phyloP scores from a whole-genome alignment of 2,888 invertebrate genomes.

The Caenorhabditis zanzibari region DNA sequence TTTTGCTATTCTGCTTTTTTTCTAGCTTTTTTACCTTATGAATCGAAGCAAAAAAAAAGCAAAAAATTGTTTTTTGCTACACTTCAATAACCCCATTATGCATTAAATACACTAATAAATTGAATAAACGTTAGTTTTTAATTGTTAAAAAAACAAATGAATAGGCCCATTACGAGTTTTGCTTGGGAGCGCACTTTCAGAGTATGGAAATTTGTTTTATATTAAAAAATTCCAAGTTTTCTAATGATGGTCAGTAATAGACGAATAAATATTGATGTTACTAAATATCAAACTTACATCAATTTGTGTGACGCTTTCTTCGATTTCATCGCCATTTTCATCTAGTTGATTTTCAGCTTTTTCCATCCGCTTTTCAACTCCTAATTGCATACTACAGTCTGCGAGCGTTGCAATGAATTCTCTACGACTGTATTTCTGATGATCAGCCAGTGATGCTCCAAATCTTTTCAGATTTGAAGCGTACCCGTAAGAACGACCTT shows the following conservation, averaged over 20 bases:
- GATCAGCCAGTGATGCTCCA: conserved; percentile 27
- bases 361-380: conserved; percentile 26
- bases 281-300: conserved; percentile 20
- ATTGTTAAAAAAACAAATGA: too few relatives aligned
- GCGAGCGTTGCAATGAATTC: conserved; percentile 29
- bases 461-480: conserved; percentile 21
- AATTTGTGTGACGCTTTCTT: neutral
- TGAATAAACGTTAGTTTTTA: too few relatives aligned
- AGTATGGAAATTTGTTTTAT: too few relatives aligned
- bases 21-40: too few relatives aligned
- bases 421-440: conserved; percentile 15
- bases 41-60: too few relatives aligned
- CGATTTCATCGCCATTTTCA: conserved; percentile 21
- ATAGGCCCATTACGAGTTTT: too few relatives aligned
- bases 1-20: too few relatives aligned
- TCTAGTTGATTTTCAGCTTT: neutral
- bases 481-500: conserved; percentile 18
- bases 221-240: neutral
- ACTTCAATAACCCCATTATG: too few relatives aligned
- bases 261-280: neutral
- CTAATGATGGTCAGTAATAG: too few relatives aligned
- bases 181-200: too few relatives aligned
- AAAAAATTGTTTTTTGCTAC: too few relatives aligned
- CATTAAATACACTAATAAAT: too few relatives aligned
- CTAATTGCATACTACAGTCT: conserved; percentile 27